Conservation (phyloP, 2,797 vertebrate species). For the Pseudopleuronectes americanus region DNA sequence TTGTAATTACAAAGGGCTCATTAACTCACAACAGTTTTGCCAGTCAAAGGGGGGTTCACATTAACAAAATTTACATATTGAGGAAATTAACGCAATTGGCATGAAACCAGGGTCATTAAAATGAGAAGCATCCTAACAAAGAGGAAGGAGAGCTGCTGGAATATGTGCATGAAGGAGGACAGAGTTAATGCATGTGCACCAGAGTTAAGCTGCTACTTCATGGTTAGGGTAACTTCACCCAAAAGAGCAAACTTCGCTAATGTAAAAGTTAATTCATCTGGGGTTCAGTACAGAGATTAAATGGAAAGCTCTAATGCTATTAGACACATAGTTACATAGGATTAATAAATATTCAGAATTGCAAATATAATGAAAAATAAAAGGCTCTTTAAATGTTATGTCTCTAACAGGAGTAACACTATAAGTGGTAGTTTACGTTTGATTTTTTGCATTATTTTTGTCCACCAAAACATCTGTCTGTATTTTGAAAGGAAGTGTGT, state of each 20-base stretch:
- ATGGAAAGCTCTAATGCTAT: background rate
- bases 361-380: too few relatives aligned
- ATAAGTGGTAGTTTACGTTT: too few relatives aligned
- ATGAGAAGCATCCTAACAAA: slow-evolving; percentile 80
- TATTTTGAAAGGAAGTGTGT: too few relatives aligned
- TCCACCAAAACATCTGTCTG: too few relatives aligned
- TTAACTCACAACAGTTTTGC: slow-evolving; percentile 90
- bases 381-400: too few relatives aligned
- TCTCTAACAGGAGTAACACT: too few relatives aligned
- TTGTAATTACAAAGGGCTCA: slow-evolving; percentile 93
- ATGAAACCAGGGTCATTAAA: slow-evolving; percentile 87
- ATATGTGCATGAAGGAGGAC: slow-evolving; percentile 1
- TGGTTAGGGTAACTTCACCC: background rate
- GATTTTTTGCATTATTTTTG: too few relatives aligned
- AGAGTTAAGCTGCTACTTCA: slow-evolving; percentile 4
- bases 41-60: slow-evolving; percentile 86
- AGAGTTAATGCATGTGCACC: background rate
- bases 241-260: background rate
- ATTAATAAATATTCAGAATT: too few relatives aligned
- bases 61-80: slow-evolving; percentile 92
- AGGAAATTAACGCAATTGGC: slow-evolving; percentile 89
- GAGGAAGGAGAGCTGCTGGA: slow-evolving; percentile 19
- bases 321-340: too few relatives aligned
- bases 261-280: background rate
- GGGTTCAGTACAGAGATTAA: background rate